A percentile compares a stretch with the other conserved stretches of the same genome.
These are phyloP conservation scores for Synodontis membranacea DNA, from an alignment of 2,113 vertebrate species.

Conservation along the genomic window DNA sequence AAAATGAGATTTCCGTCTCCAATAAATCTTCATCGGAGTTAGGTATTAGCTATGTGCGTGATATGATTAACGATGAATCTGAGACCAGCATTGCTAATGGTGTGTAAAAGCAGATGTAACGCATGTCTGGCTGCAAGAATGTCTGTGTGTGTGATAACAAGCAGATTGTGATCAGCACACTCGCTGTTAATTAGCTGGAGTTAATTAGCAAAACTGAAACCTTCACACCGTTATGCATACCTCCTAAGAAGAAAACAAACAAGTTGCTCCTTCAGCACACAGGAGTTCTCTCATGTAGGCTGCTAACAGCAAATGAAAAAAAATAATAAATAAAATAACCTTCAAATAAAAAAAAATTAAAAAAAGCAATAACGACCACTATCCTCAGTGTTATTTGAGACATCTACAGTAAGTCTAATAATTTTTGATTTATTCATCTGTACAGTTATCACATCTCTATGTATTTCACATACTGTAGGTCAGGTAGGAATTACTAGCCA, in stretches of 20 bases:
- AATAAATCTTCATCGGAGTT: constrained; percentile 8
- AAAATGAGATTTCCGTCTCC: constrained; percentile 5
- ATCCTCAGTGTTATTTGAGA: no score
- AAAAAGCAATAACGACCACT: no score
- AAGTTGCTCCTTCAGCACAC: not conserved
- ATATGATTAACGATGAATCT: constrained; percentile 28
- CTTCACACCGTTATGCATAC: not conserved
- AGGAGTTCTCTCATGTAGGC: not conserved
- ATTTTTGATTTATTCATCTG: not conserved
- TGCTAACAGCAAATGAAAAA: not conserved
- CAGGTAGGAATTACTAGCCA: not conserved
- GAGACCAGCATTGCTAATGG: not conserved
- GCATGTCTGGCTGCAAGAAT: constrained; percentile 4
- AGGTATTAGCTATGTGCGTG: constrained; percentile 2
- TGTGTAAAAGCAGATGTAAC: constrained; percentile 1
- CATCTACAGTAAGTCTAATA: not conserved
- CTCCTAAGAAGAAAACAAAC: not conserved
- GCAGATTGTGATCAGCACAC: constrained; percentile 58
- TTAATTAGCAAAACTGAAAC: constrained; percentile 57
- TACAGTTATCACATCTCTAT: not conserved
- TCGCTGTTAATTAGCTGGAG: constrained; percentile 63
- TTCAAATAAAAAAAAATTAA: no score
- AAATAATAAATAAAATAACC: constrained; percentile 10
- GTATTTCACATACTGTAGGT: not conserved
- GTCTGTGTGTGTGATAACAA: constrained; percentile 6